Conservation (phyloP, 1,140 invertebrate species). For the Spodoptera litura region DNA sequence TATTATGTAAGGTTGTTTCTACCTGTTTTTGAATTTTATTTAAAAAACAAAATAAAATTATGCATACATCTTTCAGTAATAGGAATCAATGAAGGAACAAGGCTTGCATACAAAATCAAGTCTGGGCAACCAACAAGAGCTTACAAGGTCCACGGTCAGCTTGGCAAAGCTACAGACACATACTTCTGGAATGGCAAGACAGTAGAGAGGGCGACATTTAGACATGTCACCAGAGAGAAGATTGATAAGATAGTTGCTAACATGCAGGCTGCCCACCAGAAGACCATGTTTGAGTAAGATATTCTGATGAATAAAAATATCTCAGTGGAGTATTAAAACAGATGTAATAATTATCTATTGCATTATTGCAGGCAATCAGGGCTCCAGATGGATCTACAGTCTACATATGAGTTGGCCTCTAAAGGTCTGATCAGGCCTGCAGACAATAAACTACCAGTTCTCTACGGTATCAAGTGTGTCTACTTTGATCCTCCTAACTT, state of each 20-base stretch:
- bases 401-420: slow-evolving; percentile 94
- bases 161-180: slow-evolving; percentile 93
- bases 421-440: slow-evolving; percentile 92
- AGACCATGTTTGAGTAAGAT: slow-evolving; percentile 93
- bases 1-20: slow-evolving; percentile 87
- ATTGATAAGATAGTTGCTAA: slow-evolving; percentile 91
- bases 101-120: slow-evolving; percentile 86
- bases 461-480: slow-evolving; percentile 95
- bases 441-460: slow-evolving; percentile 89
- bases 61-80: slow-evolving; percentile 86
- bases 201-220: slow-evolving; percentile 90
- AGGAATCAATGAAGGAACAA: slow-evolving; percentile 90
- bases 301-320: not conserved
- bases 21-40: too few species aligned
- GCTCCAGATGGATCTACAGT: slow-evolving; percentile 93
- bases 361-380: slow-evolving; percentile 89
- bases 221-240: slow-evolving; percentile 88
- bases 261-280: slow-evolving; percentile 93
- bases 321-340: too few species aligned
- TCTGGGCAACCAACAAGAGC: slow-evolving; percentile 87
- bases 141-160: slow-evolving; percentile 92
- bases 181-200: slow-evolving; percentile 91
- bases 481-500: slow-evolving; percentile 94
- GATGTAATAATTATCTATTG: not conserved
- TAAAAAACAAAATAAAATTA: not conserved